These are phyloP conservation scores for Tetragonisca angustula DNA, from an alignment of 2,888 invertebrate genomes.

Conservation along the genomic window DNA sequence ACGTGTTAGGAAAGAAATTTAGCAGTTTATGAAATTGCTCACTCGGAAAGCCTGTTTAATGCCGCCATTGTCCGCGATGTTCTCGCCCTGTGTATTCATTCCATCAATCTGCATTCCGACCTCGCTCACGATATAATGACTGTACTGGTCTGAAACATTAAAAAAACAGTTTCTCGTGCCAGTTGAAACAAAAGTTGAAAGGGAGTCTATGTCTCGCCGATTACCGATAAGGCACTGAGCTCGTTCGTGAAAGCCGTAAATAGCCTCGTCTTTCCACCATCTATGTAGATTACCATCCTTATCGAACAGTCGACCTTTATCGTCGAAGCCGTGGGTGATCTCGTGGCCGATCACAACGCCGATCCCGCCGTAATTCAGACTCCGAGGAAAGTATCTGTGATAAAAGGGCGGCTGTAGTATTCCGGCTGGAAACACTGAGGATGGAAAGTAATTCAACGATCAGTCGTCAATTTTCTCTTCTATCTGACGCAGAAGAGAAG, in stretches of 20 bases:
- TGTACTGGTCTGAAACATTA: conserved; percentile 89
- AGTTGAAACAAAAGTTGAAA: neutral
- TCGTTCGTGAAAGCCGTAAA: conserved; percentile 90
- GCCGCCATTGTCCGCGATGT: conserved; percentile 98
- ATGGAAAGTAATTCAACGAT: conserved; percentile 18
- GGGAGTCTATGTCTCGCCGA: neutral
- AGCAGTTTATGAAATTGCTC: conserved; percentile 42
- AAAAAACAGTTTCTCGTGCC: conserved; percentile 17
- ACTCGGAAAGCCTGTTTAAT: conserved; percentile 93
- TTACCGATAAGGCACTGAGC: conserved; percentile 90
- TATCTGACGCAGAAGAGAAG: neutral
- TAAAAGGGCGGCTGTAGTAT: conserved; percentile 98
- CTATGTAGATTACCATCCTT: conserved; percentile 95
- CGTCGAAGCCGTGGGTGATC: conserved; percentile 96
- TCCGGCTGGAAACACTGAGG: conserved; percentile 94
- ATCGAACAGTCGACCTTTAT: conserved; percentile 96
- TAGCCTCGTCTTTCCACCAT: conserved; percentile 93
- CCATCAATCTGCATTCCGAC: conserved; percentile 91
- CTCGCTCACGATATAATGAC: conserved; percentile 92
- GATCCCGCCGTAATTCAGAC: conserved; percentile 94
- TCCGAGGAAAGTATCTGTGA: conserved; percentile 92
- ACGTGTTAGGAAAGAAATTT: neutral
- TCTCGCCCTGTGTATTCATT: conserved; percentile 93
- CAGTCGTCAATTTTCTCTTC: conserved; percentile 7
- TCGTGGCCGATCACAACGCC: conserved; percentile 97